Percentiles rank a stretch among this genome's conserved stretches.
Evolutionary conservation across 1,140 invertebrate species (phyloP).

Genomic region (Neodiprion virginianus): DNA sequence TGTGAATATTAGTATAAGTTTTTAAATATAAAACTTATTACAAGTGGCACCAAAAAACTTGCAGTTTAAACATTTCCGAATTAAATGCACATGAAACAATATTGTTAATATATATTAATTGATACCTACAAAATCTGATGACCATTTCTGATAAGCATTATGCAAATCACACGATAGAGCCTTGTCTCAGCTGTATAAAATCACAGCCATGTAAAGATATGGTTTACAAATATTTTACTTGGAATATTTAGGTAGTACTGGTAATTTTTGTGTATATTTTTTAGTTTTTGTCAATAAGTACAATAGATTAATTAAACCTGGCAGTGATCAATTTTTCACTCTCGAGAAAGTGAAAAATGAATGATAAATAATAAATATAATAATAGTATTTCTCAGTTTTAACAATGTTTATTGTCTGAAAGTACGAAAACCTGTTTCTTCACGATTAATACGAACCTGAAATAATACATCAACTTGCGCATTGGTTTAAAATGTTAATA

Average conservation of each 20-base stretch:
- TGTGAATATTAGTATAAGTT: conserved; percentile 12
- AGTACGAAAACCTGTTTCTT: too few species aligned
- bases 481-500: conserved; percentile 4
- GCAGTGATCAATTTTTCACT: too few species aligned
- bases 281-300: too few species aligned
- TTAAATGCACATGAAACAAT: neutral
- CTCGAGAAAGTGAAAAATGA: too few species aligned
- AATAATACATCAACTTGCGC: neutral
- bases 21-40: conserved; percentile 8
- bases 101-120: neutral
- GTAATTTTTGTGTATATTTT: too few species aligned
- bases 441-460: neutral
- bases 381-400: too few species aligned
- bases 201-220: neutral
- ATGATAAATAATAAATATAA: too few species aligned
- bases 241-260: neutral
- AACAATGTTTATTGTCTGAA: too few species aligned
- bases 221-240: neutral
- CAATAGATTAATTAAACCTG: too few species aligned
- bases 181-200: neutral
- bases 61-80: neutral
- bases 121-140: neutral
- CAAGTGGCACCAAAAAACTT: conserved; percentile 8
- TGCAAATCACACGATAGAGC: neutral
- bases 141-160: too few species aligned